These are phyloP conservation scores for Imbricaverruca yamaguchii DNA, from an alignment of 2,888 invertebrate genomes.

Conservation along the genomic window DNA sequence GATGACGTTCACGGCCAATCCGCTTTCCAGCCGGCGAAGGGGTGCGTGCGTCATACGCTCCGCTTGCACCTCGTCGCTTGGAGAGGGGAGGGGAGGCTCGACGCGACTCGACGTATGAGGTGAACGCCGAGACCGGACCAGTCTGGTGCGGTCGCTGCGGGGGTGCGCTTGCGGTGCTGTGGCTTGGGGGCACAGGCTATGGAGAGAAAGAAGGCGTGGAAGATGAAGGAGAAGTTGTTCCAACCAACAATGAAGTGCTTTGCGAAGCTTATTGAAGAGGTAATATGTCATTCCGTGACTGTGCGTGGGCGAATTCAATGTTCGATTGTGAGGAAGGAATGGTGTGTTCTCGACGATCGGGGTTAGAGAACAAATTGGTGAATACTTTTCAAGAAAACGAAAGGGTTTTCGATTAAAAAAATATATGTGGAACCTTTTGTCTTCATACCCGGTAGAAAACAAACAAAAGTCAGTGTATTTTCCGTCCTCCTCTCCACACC, in stretches of 20 bases:
- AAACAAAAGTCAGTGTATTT: too few species aligned
- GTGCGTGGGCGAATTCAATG: too few species aligned
- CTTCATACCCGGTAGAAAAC: too few species aligned
- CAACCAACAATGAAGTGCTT: neutral
- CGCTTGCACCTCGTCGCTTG: neutral
- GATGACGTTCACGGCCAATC: neutral
- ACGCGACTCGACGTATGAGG: neutral
- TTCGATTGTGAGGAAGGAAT: too few species aligned
- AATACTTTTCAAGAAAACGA: too few species aligned
- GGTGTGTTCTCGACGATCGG: too few species aligned
- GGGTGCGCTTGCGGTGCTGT: neutral
- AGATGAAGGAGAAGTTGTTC: slow-evolving; percentile 9
- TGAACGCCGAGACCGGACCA: too few species aligned
- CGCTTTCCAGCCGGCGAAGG: neutral
- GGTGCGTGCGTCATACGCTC: neutral
- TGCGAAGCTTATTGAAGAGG: neutral
- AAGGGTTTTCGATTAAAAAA: too few species aligned
- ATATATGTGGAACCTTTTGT: too few species aligned
- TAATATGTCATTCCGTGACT: neutral
- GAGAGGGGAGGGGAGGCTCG: neutral
- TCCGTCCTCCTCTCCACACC: too few species aligned
- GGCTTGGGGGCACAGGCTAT: neutral
- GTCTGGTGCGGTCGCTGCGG: neutral
- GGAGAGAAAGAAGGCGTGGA: slow-evolving; percentile 6
- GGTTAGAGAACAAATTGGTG: too few species aligned